Evolutionary conservation across 1,140 invertebrate species (phyloP).

Genomic region (Pogonomyrmex barbatus): DNA sequence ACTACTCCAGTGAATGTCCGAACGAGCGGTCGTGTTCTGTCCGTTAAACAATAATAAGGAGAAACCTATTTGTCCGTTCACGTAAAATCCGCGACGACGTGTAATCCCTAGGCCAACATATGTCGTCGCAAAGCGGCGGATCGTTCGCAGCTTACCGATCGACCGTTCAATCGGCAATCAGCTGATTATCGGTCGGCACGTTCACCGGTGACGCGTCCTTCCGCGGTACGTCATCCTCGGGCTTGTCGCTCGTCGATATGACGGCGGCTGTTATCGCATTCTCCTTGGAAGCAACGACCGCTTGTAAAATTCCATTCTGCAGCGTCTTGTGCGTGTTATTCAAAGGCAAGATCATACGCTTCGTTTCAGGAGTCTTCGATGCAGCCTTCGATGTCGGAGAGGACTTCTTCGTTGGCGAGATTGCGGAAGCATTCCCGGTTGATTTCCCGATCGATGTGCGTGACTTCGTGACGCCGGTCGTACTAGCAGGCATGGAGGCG

Average conservation of each 20-base stretch:
- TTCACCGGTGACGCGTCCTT: conserved; percentile 83
- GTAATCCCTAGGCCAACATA: conserved; percentile 26
- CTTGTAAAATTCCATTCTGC: conserved; percentile 77
- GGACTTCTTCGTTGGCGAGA: conserved; percentile 75
- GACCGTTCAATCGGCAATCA: conserved; percentile 82
- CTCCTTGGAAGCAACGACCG: conserved; percentile 59
- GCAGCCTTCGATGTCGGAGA: conserved; percentile 24
- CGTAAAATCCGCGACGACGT: conserved; percentile 9
- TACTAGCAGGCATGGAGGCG: conserved; percentile 79
- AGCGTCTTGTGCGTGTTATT: conserved; percentile 82
- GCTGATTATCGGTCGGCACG: conserved; percentile 82
- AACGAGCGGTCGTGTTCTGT: background rate
- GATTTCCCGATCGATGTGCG: conserved; percentile 53
- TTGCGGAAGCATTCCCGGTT: conserved; percentile 36
- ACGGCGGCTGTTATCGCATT: conserved; percentile 59
- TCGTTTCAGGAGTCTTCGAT: conserved; percentile 72
- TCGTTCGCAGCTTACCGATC: background rate
- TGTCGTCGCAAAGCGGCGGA: conserved; percentile 18
- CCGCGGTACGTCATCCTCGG: conserved; percentile 81
- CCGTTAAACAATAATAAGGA: conserved; percentile 39
- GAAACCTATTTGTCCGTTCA: conserved; percentile 33
- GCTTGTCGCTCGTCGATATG: conserved; percentile 70
- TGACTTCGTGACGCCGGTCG: conserved; percentile 69
- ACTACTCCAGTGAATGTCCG: conserved; percentile 68
- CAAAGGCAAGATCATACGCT: conserved; percentile 80